Evolutionary conservation across 2,888 invertebrate genomes (phyloP).

Genomic region (Ennomos erosarius): DNA sequence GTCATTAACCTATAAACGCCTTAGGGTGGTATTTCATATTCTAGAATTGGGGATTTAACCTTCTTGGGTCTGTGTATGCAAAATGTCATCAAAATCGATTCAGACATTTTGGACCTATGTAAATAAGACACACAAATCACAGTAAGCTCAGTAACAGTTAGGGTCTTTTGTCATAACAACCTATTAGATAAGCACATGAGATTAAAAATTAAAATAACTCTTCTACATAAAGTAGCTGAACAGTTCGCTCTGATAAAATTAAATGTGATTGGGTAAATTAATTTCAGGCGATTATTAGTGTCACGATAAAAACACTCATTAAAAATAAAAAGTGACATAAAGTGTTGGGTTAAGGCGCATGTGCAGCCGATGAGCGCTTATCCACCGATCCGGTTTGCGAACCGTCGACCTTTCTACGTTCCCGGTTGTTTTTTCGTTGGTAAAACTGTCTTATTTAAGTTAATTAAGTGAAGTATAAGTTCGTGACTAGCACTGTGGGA

Average conservation of each 20-base stretch:
- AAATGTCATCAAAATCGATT: too few relatives aligned
- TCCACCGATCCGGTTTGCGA: conserved; percentile 71
- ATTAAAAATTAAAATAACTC: too few relatives aligned
- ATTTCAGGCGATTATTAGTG: conserved; percentile 55
- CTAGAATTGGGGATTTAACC: too few relatives aligned
- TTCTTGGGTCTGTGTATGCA: too few relatives aligned
- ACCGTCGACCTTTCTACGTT: conserved; percentile 67
- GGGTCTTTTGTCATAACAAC: too few relatives aligned
- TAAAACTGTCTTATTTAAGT: conserved; percentile 82
- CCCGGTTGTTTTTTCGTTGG: conserved; percentile 72
- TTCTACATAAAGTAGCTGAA: not conserved
- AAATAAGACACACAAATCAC: too few relatives aligned
- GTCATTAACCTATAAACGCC: not conserved
- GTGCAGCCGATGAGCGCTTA: conserved; percentile 34
- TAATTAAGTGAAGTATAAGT: conserved; percentile 85
- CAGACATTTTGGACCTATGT: too few relatives aligned
- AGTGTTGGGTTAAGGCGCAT: conserved; percentile 65
- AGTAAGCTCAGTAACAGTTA: too few relatives aligned
- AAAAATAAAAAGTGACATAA: conserved; percentile 75
- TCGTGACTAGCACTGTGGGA: conserved; percentile 82
- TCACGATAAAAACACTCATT: conserved; percentile 66
- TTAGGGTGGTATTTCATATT: too few relatives aligned
- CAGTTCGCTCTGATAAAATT: conserved; percentile 14
- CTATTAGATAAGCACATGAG: too few relatives aligned
- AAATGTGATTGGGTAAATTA: conserved; percentile 46